Evolutionary conservation across 1,140 invertebrate genomes (phyloP).

Genomic region (Drosophila pallidifrons): DNA sequence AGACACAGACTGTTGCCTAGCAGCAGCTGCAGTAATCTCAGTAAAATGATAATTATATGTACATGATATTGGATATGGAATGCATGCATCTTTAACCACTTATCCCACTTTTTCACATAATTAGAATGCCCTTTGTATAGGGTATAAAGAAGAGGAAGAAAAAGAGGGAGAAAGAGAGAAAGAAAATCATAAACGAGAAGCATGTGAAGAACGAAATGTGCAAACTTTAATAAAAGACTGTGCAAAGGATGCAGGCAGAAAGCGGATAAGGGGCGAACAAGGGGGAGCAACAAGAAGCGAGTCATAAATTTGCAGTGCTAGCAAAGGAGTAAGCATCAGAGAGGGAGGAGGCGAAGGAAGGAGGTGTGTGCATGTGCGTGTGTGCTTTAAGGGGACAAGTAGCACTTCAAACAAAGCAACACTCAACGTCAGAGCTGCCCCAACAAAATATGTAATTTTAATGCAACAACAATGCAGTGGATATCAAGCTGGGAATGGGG

Average conservation of each 20-base stretch:
- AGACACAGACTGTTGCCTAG: too few species aligned
- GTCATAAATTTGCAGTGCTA: constrained; percentile 67
- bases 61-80: neutral
- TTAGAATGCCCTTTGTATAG: constrained; percentile 15
- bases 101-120: neutral
- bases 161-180: neutral
- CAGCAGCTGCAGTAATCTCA: neutral
- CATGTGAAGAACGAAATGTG: constrained; percentile 68
- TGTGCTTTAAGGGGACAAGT: constrained; percentile 49
- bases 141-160: neutral
- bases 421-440: constrained; percentile 65
- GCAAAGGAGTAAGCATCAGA: constrained; percentile 19
- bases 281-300: constrained; percentile 7
- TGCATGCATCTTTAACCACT: neutral
- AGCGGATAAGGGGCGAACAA: neutral
- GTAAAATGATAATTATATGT: neutral
- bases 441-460: constrained; percentile 78
- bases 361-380: constrained; percentile 10
- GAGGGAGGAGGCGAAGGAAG: neutral
- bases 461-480: constrained; percentile 52
- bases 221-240: constrained; percentile 74
- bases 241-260: constrained; percentile 13
- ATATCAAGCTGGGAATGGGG: neutral
- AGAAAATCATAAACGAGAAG: constrained; percentile 51
- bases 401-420: constrained; percentile 81